Conservation (phyloP, 1,140 invertebrate genomes). For the Aphaenogaster floridana region DNA sequence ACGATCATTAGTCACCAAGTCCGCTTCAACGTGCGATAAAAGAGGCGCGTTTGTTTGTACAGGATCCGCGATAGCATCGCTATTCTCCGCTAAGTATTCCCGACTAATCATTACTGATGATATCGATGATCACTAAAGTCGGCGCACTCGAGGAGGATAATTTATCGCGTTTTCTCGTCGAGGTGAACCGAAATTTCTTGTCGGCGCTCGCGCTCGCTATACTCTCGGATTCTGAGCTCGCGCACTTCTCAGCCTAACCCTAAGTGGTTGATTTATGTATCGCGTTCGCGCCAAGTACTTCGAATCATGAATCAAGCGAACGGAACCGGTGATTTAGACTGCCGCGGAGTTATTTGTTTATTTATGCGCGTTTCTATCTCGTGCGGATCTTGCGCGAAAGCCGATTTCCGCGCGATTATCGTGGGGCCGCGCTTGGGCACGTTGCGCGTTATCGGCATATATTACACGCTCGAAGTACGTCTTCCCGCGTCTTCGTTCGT, state of each 20-base stretch:
- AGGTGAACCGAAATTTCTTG: slow-evolving; percentile 63
- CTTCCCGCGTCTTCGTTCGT: slow-evolving; percentile 30
- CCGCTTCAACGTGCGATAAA: background rate
- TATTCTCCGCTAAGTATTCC: slow-evolving; percentile 20
- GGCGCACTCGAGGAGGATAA: slow-evolving; percentile 6
- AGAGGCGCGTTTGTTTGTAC: slow-evolving; percentile 13
- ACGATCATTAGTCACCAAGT: background rate
- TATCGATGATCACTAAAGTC: slow-evolving; percentile 49
- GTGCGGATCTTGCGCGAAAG: slow-evolving; percentile 40
- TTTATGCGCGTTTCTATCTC: slow-evolving; percentile 58
- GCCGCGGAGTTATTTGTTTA: slow-evolving; percentile 55
- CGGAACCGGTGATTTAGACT: slow-evolving; percentile 66
- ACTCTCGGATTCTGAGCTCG: slow-evolving; percentile 22
- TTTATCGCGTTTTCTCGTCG: slow-evolving; percentile 42
- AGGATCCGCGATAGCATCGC: slow-evolving; percentile 20
- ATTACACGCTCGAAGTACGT: slow-evolving; percentile 49
- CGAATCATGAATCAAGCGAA: slow-evolving; percentile 59
- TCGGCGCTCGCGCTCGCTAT: slow-evolving; percentile 38
- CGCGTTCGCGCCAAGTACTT: slow-evolving; percentile 19
- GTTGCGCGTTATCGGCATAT: slow-evolving; percentile 59
- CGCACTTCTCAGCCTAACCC: slow-evolving; percentile 14
- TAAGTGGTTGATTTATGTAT: slow-evolving; percentile 68
- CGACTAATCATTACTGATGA: slow-evolving; percentile 49
- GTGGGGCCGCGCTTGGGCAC: slow-evolving; percentile 28
- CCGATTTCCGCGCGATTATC: slow-evolving; percentile 61